Evolutionary conservation across 2,888 invertebrate species (phyloP).

Genomic region (Drosophila testacea): DNA sequence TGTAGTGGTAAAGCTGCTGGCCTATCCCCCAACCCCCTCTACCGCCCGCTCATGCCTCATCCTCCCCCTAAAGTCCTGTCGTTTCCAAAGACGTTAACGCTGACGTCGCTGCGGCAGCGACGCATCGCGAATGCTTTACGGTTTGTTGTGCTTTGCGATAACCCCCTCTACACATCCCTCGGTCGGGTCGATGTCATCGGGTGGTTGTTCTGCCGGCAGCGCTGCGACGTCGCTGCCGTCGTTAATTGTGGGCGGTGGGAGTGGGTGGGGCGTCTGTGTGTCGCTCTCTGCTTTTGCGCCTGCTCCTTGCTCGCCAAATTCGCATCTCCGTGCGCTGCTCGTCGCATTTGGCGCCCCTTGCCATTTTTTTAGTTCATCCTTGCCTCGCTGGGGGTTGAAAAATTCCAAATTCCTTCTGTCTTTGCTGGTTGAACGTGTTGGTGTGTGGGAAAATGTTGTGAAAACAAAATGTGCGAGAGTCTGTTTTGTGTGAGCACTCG

Average conservation of each 20-base stretch:
- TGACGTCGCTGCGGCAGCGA: slow-evolving; percentile 20
- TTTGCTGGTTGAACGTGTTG: background rate
- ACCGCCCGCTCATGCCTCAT: background rate
- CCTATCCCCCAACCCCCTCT: background rate
- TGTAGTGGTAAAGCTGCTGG: slow-evolving; percentile 69
- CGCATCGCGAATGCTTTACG: slow-evolving; percentile 80
- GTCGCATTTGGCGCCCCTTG: slow-evolving; percentile 48
- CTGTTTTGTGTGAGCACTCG: background rate
- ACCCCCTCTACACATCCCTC: slow-evolving; percentile 11
- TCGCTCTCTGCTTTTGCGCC: slow-evolving; percentile 56
- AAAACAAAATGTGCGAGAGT: background rate
- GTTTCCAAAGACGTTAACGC: slow-evolving; percentile 54
- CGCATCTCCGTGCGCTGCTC: slow-evolving; percentile 47
- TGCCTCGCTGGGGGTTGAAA: slow-evolving; percentile 63
- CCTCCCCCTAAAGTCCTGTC: slow-evolving; percentile 51
- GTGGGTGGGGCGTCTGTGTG: slow-evolving; percentile 40
- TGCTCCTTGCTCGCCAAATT: slow-evolving; percentile 56
- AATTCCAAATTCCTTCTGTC: slow-evolving; percentile 34
- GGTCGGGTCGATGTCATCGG: slow-evolving; percentile 37
- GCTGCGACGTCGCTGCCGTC: slow-evolving; percentile 15
- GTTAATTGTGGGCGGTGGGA: slow-evolving; percentile 27
- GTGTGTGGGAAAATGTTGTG: slow-evolving; percentile 9
- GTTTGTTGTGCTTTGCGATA: slow-evolving; percentile 82
- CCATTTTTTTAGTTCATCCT: slow-evolving; percentile 31
- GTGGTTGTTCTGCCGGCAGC: slow-evolving; percentile 64